Percentiles rank a stretch among this genome's conserved stretches.
These are phyloP conservation scores for Acromyrmex charruanus DNA, from an alignment of 1,140 invertebrate species.

Conservation along the genomic window DNA sequence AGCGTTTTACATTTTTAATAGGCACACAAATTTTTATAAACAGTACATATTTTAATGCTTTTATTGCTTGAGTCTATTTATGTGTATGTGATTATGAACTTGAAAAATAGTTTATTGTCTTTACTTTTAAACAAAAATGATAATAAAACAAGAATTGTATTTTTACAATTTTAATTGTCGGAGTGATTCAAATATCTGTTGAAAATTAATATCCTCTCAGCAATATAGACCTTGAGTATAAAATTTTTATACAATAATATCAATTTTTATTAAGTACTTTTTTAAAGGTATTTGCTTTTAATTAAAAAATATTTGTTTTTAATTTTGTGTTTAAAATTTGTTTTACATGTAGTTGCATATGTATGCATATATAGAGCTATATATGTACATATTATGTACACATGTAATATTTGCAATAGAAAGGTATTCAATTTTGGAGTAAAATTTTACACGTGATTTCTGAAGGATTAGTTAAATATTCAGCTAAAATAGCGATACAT, in stretches of 20 bases:
- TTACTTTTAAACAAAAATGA: neutral
- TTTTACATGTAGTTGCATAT: neutral
- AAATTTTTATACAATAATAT: slow-evolving; percentile 14
- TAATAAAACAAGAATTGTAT: neutral
- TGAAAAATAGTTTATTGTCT: slow-evolving; percentile 1
- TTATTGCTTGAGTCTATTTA: neutral
- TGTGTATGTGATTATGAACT: neutral
- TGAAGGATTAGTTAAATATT: slow-evolving; percentile 1
- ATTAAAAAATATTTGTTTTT: slow-evolving; percentile 13
- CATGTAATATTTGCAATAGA: neutral
- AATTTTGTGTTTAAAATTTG: slow-evolving; percentile 12
- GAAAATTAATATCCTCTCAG: slow-evolving; percentile 25
- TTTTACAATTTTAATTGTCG: neutral
- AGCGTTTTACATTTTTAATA: neutral
- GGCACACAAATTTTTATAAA: neutral
- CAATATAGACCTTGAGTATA: neutral
- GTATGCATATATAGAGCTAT: no score
- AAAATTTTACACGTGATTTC: neutral
- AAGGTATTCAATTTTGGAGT: neutral
- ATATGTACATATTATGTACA: neutral
- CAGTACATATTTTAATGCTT: neutral
- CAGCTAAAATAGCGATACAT: neutral
- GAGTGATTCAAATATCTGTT: neutral
- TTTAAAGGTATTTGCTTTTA: slow-evolving; percentile 25
- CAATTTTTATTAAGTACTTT: neutral